These are phyloP conservation scores for Cremastinae sp. DNA, from an alignment of 2,888 invertebrate genomes.

Conservation along the genomic window DNA sequence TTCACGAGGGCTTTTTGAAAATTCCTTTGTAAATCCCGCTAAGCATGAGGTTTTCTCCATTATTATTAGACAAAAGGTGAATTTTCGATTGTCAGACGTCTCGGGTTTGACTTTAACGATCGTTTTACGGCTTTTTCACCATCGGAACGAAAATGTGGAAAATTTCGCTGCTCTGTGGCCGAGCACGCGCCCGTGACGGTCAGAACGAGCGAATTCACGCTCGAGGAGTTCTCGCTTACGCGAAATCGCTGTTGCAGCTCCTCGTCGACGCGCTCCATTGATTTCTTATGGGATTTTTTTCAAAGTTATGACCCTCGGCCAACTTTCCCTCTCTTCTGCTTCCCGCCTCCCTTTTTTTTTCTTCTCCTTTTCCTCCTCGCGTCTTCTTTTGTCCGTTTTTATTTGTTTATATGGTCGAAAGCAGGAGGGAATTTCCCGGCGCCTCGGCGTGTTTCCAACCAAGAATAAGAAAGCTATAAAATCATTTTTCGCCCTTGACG, in stretches of 20 bases:
- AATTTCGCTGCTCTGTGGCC: background rate
- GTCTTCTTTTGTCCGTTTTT: background rate
- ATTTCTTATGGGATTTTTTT: conserved; percentile 50
- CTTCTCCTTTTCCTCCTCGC: background rate
- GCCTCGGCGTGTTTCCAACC: conserved; percentile 13
- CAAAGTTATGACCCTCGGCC: conserved; percentile 35
- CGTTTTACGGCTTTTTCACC: conserved; percentile 23
- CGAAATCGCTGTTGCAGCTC: conserved; percentile 4
- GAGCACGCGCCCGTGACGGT: background rate
- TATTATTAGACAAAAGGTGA: too few relatives aligned
- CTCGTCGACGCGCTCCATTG: conserved; percentile 43
- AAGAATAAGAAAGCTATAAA: background rate
- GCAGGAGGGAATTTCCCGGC: conserved; percentile 13
- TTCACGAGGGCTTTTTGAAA: too few relatives aligned
- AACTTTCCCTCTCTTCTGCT: background rate
- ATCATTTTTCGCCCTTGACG: conserved; percentile 3
- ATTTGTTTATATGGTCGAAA: background rate
- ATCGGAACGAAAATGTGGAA: background rate
- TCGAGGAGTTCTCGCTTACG: conserved; percentile 32
- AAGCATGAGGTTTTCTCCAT: too few relatives aligned
- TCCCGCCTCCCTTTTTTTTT: background rate
- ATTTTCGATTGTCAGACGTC: background rate
- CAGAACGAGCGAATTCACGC: conserved; percentile 29
- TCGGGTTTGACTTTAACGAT: conserved; percentile 16
- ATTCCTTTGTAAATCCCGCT: too few relatives aligned